Percentiles rank a stretch among this genome's conserved stretches.
Evolutionary conservation across 1,140 invertebrate genomes (phyloP).

Genomic region (Holcopasites calliopsidis): DNA sequence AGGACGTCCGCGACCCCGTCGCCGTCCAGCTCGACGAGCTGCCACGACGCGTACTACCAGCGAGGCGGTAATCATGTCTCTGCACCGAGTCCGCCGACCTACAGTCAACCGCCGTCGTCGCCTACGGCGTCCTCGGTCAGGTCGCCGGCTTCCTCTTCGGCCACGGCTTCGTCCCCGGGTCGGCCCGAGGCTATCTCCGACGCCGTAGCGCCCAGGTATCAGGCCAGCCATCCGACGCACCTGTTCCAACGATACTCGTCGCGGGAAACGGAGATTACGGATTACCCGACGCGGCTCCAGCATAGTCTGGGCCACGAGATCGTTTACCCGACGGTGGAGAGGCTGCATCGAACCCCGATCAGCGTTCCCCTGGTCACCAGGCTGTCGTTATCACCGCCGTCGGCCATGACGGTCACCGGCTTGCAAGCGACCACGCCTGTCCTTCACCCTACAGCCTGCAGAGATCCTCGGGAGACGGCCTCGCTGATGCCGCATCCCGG

Average conservation of each 20-base stretch:
- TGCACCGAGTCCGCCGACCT: slow-evolving; percentile 67
- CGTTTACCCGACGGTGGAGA: slow-evolving; percentile 68
- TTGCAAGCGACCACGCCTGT: slow-evolving; percentile 66
- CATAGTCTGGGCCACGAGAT: slow-evolving; percentile 67
- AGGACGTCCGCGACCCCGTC: slow-evolving; percentile 72
- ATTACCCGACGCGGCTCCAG: slow-evolving; percentile 60
- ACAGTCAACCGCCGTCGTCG: slow-evolving; percentile 71
- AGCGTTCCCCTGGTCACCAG: slow-evolving; percentile 73
- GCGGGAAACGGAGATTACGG: slow-evolving; percentile 65
- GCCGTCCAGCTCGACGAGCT: slow-evolving; percentile 74
- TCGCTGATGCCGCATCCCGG: slow-evolving; percentile 63
- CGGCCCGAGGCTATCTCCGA: slow-evolving; percentile 68
- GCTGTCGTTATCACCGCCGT: slow-evolving; percentile 75
- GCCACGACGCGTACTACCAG: slow-evolving; percentile 65
- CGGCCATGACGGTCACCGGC: slow-evolving; percentile 70
- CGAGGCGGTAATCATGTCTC: slow-evolving; percentile 47
- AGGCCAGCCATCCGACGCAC: slow-evolving; percentile 58
- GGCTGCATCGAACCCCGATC: slow-evolving; percentile 70
- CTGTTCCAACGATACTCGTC: slow-evolving; percentile 63
- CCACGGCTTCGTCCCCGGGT: slow-evolving; percentile 73
- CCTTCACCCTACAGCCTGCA: slow-evolving; percentile 67
- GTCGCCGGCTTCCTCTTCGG: slow-evolving; percentile 72
- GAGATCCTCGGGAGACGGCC: slow-evolving; percentile 67
- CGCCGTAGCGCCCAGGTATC: slow-evolving; percentile 67
- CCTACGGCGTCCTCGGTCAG: slow-evolving; percentile 71